Base-by-base conservation (phyloP, 2,888 invertebrate species). In the Auanema sp. region DNA sequence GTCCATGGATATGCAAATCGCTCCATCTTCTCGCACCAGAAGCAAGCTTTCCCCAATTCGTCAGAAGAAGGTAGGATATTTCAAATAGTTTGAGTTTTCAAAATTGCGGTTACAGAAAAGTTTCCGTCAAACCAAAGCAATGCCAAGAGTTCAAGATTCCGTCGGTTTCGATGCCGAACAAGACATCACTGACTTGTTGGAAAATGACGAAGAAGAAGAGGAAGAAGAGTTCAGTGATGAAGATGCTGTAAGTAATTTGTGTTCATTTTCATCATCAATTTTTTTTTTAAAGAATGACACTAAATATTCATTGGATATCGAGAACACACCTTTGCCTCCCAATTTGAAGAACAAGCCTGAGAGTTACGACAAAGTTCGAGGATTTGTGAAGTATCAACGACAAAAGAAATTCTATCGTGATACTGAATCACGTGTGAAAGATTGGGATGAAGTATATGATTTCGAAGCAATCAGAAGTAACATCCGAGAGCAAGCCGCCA, bases 321-420 rank as follows among this genome's bases (percentile, higher is more conserved):
- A 83, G 60, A 74, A 66, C 47, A 64, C 83, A 8, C 72, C 75
- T 18, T 67, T 75, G 16, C 72, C 72, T 33, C 64, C 63, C 2
- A 65, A 72, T 43, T 57, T 77, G 33, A 62, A 62, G 58, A 71
- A 68, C 52, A 72, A 68, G 64, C 83, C 83, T 11, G 78, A 74
- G 18, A 72, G 78, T 4, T 70, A 80, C 23, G 84, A 84, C 71
- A 84, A 84, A 52, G 69, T 78, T 8, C 72, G 83, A 76, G 96
- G 97, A 65, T 98, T 98, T 85, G 91, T 97, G 84, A 96, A 95
- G 83, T 98, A 98, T 87, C 90, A 91, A 62, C 89, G 97, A 61
- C 93, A 96, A 84, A 90, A 90, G 1, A 88, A 89, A 0, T 87
- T 91, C 77, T 98, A 98, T 87, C 89, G 97, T 1, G 89, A 91